These are phyloP conservation scores for Euphydryas editha DNA, from an alignment of 2,888 invertebrate species.

Conservation along the genomic window DNA sequence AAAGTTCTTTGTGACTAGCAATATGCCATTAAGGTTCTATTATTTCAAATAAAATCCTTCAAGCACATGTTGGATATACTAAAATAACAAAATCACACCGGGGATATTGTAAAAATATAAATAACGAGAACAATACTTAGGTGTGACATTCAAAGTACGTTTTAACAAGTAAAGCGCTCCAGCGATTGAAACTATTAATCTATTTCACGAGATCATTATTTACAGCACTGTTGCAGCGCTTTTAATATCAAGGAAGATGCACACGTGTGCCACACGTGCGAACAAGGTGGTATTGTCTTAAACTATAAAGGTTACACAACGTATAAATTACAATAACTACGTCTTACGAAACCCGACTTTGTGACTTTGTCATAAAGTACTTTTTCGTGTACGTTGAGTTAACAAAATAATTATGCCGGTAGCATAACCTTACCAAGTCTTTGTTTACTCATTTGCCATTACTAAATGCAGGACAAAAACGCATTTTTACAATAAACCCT, in stretches of 20 bases:
- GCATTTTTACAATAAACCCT: conserved; percentile 25
- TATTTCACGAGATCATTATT: conserved; percentile 4
- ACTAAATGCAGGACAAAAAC: conserved; percentile 21
- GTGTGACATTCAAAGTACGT: conserved; percentile 26
- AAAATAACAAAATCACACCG: conserved; percentile 10
- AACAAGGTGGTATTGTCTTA: conserved; percentile 61
- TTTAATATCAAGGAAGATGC: conserved; percentile 9
- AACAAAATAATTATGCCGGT: conserved; percentile 31
- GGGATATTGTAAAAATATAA: conserved; percentile 26
- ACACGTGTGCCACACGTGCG: conserved; percentile 67
- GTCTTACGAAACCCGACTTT: conserved; percentile 16
- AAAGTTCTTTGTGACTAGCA: background rate
- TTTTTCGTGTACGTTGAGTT: background rate
- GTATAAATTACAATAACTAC: conserved; percentile 19
- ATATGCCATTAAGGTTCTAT: background rate
- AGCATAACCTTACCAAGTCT: conserved; percentile 29
- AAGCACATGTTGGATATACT: conserved; percentile 16
- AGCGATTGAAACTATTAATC: background rate
- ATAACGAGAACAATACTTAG: conserved; percentile 27
- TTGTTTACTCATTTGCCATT: conserved; percentile 26
- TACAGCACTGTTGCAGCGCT: conserved; percentile 12
- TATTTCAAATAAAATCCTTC: background rate
- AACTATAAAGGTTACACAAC: conserved; percentile 38
- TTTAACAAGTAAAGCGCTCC: conserved; percentile 13
- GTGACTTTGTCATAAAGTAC: background rate